These are phyloP conservation scores for Acheta domesticus DNA, from an alignment of 2,888 invertebrate species.

Conservation along the genomic window DNA sequence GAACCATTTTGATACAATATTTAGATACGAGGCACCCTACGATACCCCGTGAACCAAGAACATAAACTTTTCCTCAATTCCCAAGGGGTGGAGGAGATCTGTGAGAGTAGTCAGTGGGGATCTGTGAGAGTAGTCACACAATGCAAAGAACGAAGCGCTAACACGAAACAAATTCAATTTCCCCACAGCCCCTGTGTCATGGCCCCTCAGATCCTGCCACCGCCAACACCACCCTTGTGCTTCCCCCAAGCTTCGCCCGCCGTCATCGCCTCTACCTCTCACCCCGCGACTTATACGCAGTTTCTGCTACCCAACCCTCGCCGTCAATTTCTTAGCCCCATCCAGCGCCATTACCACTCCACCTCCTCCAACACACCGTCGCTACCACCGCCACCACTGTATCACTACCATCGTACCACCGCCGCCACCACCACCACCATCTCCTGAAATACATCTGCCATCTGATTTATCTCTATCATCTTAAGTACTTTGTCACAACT, in stretches of 20 bases:
- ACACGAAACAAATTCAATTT: conserved; percentile 2
- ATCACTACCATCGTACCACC: not conserved
- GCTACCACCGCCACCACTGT: not conserved
- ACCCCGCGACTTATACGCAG: too few relatives aligned
- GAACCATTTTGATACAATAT: not conserved
- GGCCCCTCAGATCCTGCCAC: not conserved
- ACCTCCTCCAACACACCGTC: not conserved
- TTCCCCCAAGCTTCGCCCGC: too few relatives aligned
- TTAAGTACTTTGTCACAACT: too few relatives aligned
- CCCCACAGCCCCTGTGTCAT: not conserved
- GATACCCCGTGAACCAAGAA: not conserved
- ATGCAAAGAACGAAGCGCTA: not conserved
- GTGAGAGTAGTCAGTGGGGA: not conserved
- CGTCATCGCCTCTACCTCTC: too few relatives aligned
- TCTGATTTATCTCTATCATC: not conserved
- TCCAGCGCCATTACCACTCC: not conserved
- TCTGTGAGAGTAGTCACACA: not conserved
- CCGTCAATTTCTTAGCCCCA: not conserved
- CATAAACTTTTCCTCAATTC: not conserved
- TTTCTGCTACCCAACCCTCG: too few relatives aligned
- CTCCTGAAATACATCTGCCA: not conserved
- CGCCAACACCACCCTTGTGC: too few relatives aligned
- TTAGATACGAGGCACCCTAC: not conserved
- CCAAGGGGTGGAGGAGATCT: not conserved
- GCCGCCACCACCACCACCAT: not conserved